Evolutionary conservation across 2,888 invertebrate species (phyloP), one percentile per base, ranked within the genome.

Genomic region (Lepidocyrtoides sp.): DNA sequence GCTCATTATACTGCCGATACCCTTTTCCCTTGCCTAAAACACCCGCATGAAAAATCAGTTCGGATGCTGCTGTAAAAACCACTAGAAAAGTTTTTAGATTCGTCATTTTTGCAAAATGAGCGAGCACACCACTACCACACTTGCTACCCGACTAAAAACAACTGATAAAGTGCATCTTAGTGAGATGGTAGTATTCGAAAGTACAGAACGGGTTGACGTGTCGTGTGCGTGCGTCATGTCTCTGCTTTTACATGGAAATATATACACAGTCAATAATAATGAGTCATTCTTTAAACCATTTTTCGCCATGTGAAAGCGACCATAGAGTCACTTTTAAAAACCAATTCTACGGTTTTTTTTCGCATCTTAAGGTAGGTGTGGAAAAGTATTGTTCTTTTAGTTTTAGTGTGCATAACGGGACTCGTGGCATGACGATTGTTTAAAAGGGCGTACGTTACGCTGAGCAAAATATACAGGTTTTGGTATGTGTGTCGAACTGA

Each of bases 1-100:
- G 91, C 29, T 93, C 92, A 23, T 92, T 92, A 60, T 93, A 89
- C 20, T 89, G 89, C 51, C 89, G 60, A 41, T 66, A 23, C 4
- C 72, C 36, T 86, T 77, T 60, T 48, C 41, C 77, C 26, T 75
- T 72, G 4, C 41, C 44, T 5, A 48, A 14, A 54, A 29, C 48
- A 5, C 41, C 8, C 0, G 1, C 60, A 77, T 51, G 2, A 12
- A 29, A 72, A 44, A 72, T 10, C 14, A 57, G 20, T 3, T 32
- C n/a, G 32, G 17, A 29, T 17, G 54, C 77, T 2, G 26, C 7
- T 4, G 29, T 12, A n/a, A 77, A n/a, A 17, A 44, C 1, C 1
- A 72, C 5, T 14, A 69, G 8, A 20, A 77, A 51, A 23, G 26
- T n/a, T 77, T 77, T 77, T 51, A 29, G 1, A 1, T 7, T 14